Percentiles rank a stretch among this genome's conserved stretches.
phyloP scores from a whole-genome alignment of 2,113 vertebrate genomes.

The rat (Rattus norvegicus) region GRCr8 NC_086027.1:78078501-78079000 shows the following conservation, averaged over 20 bases:
- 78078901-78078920: slow-evolving; percentile 33
- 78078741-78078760: neutral
- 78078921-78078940: neutral
- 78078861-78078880: neutral
- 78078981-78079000: neutral
- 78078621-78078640: neutral
- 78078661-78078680: neutral
- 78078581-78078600: neutral
- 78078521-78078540: neutral
- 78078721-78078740: neutral
- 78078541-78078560: neutral
- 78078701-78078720: neutral
- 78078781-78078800: neutral
- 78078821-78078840: neutral
- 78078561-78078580: neutral
- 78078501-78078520: neutral
- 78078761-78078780: neutral
- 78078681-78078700: neutral
- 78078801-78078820: neutral
- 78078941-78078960: neutral
- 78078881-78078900: slow-evolving; percentile 33
- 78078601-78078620: neutral
- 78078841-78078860: neutral
- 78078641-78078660: neutral
- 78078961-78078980: slow-evolving; percentile 31